phyloP scores from a whole-genome alignment of 2,797 vertebrate species.

The Sandelia bainsii region DNA sequence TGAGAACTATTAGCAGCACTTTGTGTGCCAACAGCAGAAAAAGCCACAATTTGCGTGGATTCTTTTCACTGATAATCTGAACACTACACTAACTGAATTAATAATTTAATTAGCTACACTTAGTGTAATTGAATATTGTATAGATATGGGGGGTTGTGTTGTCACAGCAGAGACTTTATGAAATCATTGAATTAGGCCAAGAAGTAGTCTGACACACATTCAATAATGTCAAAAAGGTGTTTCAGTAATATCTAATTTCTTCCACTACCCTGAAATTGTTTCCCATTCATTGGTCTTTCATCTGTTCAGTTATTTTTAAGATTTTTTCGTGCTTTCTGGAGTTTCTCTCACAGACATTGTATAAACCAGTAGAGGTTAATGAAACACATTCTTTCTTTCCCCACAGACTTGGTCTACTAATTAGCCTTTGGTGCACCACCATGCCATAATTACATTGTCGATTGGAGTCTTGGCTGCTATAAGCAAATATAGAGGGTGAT shows the following conservation, averaged over 20 bases:
- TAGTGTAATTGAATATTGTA: background rate
- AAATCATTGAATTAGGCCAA: background rate
- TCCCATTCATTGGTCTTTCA: background rate
- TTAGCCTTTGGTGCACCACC: conserved; percentile 70
- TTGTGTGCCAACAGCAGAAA: background rate
- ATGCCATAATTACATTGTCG: conserved; percentile 69
- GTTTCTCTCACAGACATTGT: conserved; percentile 18
- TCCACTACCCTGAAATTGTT: background rate
- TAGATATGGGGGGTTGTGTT: too few species aligned
- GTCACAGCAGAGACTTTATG: background rate
- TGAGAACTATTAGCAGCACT: background rate
- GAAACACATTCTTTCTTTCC: conserved; percentile 69
- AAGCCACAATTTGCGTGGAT: background rate
- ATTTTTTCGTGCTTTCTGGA: background rate
- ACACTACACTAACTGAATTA: too few species aligned
- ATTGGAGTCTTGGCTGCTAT: conserved; percentile 33
- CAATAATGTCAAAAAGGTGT: background rate
- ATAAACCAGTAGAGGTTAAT: conserved; percentile 76
- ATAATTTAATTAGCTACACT: background rate
- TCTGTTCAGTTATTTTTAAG: conserved; percentile 10
- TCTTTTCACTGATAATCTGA: too few species aligned
- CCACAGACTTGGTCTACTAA: conserved; percentile 71
- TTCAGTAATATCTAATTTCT: background rate
- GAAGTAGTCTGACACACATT: background rate
- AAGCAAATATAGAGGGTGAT: conserved; percentile 32